Percentiles rank a stretch among this genome's conserved stretches.
These are phyloP conservation scores for Melanerpes formicivorus DNA, from an alignment of 2,113 vertebrate species.

Conservation along the genomic window DNA sequence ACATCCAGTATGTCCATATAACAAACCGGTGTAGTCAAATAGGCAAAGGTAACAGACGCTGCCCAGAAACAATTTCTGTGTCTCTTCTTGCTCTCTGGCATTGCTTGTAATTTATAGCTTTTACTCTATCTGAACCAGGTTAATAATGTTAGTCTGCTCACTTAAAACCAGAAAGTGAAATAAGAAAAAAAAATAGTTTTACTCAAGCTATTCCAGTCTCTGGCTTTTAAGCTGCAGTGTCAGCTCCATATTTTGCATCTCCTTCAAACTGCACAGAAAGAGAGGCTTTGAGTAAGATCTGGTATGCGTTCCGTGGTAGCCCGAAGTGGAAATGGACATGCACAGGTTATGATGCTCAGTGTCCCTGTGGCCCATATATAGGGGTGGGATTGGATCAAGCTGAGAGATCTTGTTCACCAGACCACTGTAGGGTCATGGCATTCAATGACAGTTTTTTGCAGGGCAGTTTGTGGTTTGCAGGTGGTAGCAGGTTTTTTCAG, in stretches of 20 bases:
- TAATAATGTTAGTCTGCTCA: background rate
- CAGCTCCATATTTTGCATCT: background rate
- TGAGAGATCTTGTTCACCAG: background rate
- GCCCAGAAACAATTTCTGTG: background rate
- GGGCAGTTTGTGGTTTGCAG: background rate
- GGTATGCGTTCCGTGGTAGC: background rate
- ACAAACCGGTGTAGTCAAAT: background rate
- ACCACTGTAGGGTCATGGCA: background rate
- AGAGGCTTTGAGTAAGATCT: background rate
- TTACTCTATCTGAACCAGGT: background rate
- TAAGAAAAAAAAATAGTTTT: background rate
- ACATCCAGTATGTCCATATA: background rate
- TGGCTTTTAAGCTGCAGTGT: background rate
- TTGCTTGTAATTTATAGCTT: background rate
- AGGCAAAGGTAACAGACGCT: background rate
- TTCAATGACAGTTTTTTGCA: background rate
- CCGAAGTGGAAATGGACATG: background rate
- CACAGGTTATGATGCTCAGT: background rate
- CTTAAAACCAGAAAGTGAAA: background rate
- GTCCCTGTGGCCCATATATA: background rate
- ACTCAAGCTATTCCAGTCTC: background rate
- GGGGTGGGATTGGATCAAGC: background rate
- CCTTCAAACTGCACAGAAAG: fast-evolving
- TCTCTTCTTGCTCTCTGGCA: background rate
- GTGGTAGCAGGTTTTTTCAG: background rate